These are phyloP conservation scores for Bombus impatiens DNA, from an alignment of 1,140 invertebrate genomes.

Conservation along the genomic window DNA sequence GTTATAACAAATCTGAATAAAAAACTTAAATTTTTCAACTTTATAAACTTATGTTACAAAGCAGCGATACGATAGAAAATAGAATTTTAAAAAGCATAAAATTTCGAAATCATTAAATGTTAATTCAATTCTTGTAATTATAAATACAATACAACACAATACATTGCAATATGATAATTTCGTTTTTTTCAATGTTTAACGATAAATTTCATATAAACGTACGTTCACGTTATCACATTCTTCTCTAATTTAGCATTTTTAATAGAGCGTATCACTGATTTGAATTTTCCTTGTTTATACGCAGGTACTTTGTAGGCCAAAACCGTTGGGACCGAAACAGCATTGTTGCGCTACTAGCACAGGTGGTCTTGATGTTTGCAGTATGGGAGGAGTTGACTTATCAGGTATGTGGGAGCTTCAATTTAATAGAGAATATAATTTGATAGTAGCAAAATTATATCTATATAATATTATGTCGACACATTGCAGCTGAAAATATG, in stretches of 20 bases:
- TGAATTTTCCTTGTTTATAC: slow-evolving; percentile 35
- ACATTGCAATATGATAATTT: no score
- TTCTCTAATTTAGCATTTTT: background rate
- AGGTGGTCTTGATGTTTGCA: slow-evolving; percentile 78
- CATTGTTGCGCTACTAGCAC: slow-evolving; percentile 80
- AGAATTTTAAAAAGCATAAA: no score
- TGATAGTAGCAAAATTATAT: background rate
- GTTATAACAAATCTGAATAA: no score
- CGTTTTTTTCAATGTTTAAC: no score
- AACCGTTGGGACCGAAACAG: slow-evolving; percentile 76
- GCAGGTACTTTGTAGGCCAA: slow-evolving; percentile 77
- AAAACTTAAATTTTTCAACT: no score
- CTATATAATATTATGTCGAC: background rate
- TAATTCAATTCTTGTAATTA: no score
- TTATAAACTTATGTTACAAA: no score
- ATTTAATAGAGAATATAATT: background rate
- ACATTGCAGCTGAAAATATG: background rate
- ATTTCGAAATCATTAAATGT: no score
- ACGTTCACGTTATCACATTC: no score
- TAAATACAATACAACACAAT: no score
- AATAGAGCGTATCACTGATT: background rate
- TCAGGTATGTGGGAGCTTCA: slow-evolving; percentile 71
- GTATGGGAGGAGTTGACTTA: slow-evolving; percentile 78
- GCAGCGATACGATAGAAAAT: no score
- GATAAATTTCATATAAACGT: no score